Base-by-base conservation (phyloP, 2,797 vertebrate species). In the Melopsittacus undulatus region DNA sequence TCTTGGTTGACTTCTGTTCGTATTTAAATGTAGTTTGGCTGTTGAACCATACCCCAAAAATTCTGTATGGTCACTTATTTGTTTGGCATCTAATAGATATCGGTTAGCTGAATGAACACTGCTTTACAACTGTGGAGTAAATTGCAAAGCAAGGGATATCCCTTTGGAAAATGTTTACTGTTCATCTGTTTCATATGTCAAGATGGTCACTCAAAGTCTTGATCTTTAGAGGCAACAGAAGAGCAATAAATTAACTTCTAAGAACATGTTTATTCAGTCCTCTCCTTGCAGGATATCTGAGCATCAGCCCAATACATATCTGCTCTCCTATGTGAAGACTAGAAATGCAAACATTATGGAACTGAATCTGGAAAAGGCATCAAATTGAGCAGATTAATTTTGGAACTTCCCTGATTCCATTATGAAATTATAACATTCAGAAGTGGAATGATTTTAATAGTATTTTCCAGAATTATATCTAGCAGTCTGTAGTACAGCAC, bases 191-290 rank as follows among this genome's bases (percentile, higher is more conserved):
- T 87, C 4, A 2, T 83, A 66, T 91, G 64, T 78, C 64, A 61
- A 56, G 61, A 56, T 66, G 56, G n/a, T 92, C 36, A 34, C 46
- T 86, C 77, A 43, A 89, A 80, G 34, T 74, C 75, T 89, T 83
- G 56, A 69, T 91, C 74, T 84, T 80, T 57, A 89, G 38, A 84
- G 69, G 38, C 42, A 83, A 66, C 38, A 6, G 13, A 72, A 70
- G 20, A 85, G 42, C 68, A 87, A 83, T 83, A 85, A 89, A 93
- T 75, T 88, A 43, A 38, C 69, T 94, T 92, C 64, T 59, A 81
- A 86, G 84, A 75, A 6, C 52, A 26, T 66, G 74, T 86, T 84
- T 86, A 69, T 64, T 82, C 82, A 63, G 38, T 52, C 83, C 12
- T 85, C 18, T 12, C 32, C 87, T 76, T 91, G 72, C 66, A 64